phyloP scores from a whole-genome alignment of 2,797 vertebrate species.

The Lycodopsis pacificus region DNA sequence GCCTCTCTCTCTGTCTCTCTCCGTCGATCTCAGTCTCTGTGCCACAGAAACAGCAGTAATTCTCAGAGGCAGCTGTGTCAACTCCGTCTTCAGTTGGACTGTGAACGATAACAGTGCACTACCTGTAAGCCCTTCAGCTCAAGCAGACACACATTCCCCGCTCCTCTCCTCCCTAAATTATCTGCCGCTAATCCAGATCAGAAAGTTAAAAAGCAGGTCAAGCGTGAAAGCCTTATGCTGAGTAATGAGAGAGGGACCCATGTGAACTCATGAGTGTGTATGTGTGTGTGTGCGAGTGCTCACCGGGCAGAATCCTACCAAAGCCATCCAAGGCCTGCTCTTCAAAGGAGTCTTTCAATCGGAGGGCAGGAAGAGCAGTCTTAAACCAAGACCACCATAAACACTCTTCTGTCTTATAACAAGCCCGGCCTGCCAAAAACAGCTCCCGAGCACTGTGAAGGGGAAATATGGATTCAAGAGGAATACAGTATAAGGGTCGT shows the following conservation, averaged over 20 bases:
- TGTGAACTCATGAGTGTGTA: conserved; percentile 51
- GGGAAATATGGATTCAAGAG: conserved; percentile 69
- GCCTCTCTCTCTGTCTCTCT: conserved; percentile 24
- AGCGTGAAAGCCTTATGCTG: conserved; percentile 81
- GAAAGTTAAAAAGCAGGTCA: conserved; percentile 83
- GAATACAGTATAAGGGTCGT: conserved; percentile 50
- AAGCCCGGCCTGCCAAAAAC: conserved; percentile 68
- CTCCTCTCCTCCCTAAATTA: conserved; percentile 71
- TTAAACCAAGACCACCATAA: conserved; percentile 73
- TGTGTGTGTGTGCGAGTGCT: conserved; percentile 25
- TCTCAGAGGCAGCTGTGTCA: conserved; percentile 71
- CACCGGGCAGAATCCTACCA: conserved; percentile 46
- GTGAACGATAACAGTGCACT: conserved; percentile 72
- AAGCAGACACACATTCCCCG: conserved; percentile 55
- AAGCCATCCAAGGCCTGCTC: conserved; percentile 66
- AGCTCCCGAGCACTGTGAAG: conserved; percentile 55
- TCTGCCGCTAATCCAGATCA: conserved; percentile 80
- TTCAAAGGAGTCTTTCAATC: conserved; percentile 76
- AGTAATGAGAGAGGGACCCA: conserved; percentile 72
- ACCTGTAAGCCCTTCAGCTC: conserved; percentile 72
- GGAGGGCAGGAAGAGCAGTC: conserved; percentile 65
- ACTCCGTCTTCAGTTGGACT: conserved; percentile 67
- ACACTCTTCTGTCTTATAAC: conserved; percentile 72
- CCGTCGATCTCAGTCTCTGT: conserved; percentile 24
- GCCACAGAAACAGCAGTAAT: conserved; percentile 52